Evolutionary conservation across 2,797 vertebrate species (phyloP).

Genomic region (Oreortyx pictus): DNA sequence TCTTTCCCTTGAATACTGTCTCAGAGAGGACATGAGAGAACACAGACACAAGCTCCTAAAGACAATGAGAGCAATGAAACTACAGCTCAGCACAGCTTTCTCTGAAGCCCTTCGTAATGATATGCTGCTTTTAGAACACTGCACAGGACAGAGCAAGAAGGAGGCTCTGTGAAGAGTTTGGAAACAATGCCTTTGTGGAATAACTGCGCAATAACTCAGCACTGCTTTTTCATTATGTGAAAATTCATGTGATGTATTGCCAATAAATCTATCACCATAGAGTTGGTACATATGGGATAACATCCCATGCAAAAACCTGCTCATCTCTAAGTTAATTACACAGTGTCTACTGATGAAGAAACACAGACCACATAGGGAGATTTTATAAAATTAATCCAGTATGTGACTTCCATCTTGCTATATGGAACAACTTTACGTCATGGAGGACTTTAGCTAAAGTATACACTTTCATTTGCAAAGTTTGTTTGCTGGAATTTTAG

Average conservation of each 20-base stretch:
- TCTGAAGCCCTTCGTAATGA: not conserved
- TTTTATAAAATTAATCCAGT: not conserved
- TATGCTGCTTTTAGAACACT: not conserved
- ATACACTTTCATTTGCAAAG: not conserved
- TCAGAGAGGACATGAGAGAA: not conserved
- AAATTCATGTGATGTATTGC: not conserved
- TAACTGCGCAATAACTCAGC: not conserved
- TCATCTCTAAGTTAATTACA: not conserved
- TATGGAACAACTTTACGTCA: not conserved
- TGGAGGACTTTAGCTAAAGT: not conserved
- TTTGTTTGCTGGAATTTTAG: not conserved
- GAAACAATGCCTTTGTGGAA: not conserved
- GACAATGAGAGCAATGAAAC: not conserved
- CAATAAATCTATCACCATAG: not conserved
- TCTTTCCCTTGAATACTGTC: not conserved
- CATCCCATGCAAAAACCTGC: not conserved
- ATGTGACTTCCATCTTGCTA: not conserved
- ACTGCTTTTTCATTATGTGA: not conserved
- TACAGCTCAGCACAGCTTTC: accelerated
- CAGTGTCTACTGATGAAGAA: not conserved
- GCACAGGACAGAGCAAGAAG: not conserved
- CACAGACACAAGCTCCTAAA: not conserved
- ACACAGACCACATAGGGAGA: not conserved
- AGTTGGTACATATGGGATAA: not conserved
- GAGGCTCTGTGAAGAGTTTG: not conserved